These are phyloP conservation scores for Megaceryle alcyon DNA, from an alignment of 2,797 vertebrate genomes.

Conservation along the genomic window DNA sequence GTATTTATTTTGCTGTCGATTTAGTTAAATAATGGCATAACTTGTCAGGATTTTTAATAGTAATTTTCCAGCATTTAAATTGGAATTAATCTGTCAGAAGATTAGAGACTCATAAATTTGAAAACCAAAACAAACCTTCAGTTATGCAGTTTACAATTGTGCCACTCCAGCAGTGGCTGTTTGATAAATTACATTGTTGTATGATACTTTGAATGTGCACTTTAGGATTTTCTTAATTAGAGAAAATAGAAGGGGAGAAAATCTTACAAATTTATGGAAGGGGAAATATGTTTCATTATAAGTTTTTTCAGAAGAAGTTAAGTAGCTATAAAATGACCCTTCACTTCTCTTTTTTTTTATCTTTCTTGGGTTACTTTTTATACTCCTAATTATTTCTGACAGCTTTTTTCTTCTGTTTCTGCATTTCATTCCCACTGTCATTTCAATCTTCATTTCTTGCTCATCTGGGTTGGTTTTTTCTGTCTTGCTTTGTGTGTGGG, in stretches of 20 bases:
- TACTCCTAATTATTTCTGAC: not conserved
- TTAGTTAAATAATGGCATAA: not conserved
- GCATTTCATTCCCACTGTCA: not conserved
- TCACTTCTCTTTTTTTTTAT: not conserved
- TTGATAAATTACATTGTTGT: not conserved
- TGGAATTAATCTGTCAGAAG: not conserved
- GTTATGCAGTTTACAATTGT: not conserved
- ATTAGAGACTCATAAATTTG: not conserved
- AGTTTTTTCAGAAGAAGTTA: not conserved
- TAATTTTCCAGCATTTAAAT: not conserved
- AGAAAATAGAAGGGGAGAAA: not conserved
- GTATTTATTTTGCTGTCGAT: not conserved
- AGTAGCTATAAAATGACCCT: not conserved
- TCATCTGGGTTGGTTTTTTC: constrained; percentile 1
- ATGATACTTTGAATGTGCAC: not conserved
- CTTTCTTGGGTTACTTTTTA: not conserved
- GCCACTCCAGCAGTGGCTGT: not conserved
- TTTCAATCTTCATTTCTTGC: not conserved
- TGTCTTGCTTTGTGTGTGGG: not conserved
- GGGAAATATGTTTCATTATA: not conserved
- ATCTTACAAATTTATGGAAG: not conserved
- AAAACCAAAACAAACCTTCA: not conserved
- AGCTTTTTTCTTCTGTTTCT: not conserved
- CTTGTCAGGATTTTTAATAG: not conserved
- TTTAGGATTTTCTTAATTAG: not conserved